Evolutionary conservation across 1,140 invertebrate species (phyloP), one percentile per base, ranked within the genome.

Genomic region (Drosophila sturtevanti): DNA sequence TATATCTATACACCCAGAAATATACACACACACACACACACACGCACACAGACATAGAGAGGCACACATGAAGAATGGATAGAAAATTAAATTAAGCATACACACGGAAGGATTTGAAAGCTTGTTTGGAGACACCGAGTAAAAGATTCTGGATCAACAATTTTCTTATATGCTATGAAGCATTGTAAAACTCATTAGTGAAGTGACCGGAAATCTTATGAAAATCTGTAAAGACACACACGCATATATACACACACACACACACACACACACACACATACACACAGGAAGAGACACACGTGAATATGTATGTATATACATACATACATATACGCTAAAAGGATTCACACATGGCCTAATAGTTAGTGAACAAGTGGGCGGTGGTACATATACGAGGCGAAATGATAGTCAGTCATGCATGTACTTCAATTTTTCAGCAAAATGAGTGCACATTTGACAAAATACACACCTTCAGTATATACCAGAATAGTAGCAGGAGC

Each of bases 381-480:
- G 38, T 54, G 62, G 62, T 62, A 59, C 22, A 4, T 24, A 24
- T 24, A 24, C 22, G 55, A 60, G 72, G 73, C 58, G 67, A 68
- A 70, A 66, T 78, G 68, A 63, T 82, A 76, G 54, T 56, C 82
- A 86, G 79, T 86, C 82, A 86, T 86, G 82, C 82, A 86, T 89
- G 85, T 81, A 86, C 82, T 86, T 86, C 82, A 86, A 86, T 86
- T 86, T 86, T 86, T 86, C 82, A 86, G 73, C 82, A 89, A 86
- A 82, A 86, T 86, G 82, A 86, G 82, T 86, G 82, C 82, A 86
- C 82, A 86, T 86, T 86, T 86, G 82, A 86, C 82, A 86, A 86
- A 77, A 76, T 60, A 72, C 72, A 86, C 79, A 84, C 82, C 85
- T 89, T 66, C 65, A 63, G 72, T 72, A 68, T 76, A 72, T 4